These are phyloP conservation scores for Drosophila kambysellisi DNA, from an alignment of 2,888 invertebrate genomes.

Conservation along the genomic window DNA sequence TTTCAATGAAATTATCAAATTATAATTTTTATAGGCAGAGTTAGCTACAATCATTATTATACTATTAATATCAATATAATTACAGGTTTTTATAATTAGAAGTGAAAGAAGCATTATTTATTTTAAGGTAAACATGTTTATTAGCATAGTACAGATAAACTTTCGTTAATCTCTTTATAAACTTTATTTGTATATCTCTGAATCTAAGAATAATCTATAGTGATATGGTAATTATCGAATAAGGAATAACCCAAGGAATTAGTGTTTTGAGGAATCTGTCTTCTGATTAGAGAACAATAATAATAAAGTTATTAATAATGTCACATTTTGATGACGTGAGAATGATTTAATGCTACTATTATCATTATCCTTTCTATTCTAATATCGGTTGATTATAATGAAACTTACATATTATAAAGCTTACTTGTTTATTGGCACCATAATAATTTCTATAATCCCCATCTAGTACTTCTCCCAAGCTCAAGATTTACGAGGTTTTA, in stretches of 20 bases:
- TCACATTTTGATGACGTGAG: not conserved
- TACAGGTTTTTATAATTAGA: not conserved
- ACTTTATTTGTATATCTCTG: too few species aligned
- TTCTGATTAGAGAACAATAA: not conserved
- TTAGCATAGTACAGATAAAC: too few species aligned
- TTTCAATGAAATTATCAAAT: not conserved
- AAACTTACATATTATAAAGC: not conserved
- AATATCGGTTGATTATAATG: not conserved
- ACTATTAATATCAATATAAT: not conserved
- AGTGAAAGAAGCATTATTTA: not conserved
- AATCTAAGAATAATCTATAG: too few species aligned
- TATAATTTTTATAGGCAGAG: too few species aligned
- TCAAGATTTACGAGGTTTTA: not conserved
- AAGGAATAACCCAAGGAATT: too few species aligned
- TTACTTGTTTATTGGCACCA: not conserved
- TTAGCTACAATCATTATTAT: not conserved
- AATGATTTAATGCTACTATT: too few species aligned
- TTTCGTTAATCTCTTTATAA: too few species aligned
- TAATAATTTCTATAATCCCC: not conserved
- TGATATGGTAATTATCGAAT: too few species aligned
- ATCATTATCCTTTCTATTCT: not conserved
- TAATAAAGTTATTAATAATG: not conserved
- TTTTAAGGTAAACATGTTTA: not conserved
- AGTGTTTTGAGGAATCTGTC: rapidly evolving
- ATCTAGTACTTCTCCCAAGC: not conserved